These are phyloP conservation scores for Plebejus argus DNA, from an alignment of 2,888 invertebrate genomes.

Conservation along the genomic window DNA sequence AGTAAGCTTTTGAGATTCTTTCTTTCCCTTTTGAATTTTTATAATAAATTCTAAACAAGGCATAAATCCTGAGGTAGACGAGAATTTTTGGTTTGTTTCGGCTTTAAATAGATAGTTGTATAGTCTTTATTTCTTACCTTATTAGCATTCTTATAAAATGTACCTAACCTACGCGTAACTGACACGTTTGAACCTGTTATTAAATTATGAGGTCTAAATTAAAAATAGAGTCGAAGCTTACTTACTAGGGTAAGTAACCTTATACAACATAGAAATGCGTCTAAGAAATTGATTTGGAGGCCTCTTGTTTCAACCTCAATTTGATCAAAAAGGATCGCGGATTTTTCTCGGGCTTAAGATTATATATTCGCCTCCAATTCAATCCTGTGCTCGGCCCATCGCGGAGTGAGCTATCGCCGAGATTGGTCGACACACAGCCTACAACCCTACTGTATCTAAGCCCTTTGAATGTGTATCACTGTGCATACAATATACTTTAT, in stretches of 20 bases:
- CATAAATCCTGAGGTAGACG: no score
- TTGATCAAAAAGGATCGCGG: constrained; percentile 40
- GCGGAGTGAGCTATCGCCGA: constrained; percentile 75
- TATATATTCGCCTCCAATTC: constrained; percentile 77
- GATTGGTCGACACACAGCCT: constrained; percentile 59
- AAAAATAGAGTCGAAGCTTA: background rate
- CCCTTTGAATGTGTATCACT: constrained; percentile 40
- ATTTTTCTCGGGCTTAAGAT: constrained; percentile 49
- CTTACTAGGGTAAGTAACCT: background rate
- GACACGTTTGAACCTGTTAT: no score
- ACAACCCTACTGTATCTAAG: constrained; percentile 37
- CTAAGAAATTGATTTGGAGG: constrained; percentile 31
- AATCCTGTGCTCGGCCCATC: constrained; percentile 74
- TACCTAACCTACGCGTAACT: no score
- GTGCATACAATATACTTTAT: constrained; percentile 9
- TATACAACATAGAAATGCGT: background rate
- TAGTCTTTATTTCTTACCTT: no score
- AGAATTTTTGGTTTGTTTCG: no score
- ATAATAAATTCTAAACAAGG: no score
- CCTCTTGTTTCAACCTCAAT: constrained; percentile 35
- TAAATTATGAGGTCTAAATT: no score
- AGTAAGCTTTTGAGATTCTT: background rate
- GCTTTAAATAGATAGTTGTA: no score
- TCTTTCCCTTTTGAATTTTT: background rate
- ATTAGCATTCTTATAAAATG: no score